Evolutionary conservation across 2,888 invertebrate genomes (phyloP).

Genomic region (Schizaphis graminum): DNA sequence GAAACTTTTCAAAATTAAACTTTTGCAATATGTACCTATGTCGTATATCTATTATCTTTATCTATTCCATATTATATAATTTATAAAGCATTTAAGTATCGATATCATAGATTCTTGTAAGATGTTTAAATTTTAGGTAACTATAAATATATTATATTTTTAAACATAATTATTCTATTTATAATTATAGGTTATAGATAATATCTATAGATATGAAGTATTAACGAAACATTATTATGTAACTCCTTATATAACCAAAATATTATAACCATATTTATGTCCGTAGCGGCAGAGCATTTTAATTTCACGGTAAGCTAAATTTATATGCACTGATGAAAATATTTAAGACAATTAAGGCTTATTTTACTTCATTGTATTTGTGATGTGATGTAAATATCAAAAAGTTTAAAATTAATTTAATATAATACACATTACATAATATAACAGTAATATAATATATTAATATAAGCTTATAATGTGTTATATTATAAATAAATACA

Average conservation of each 20-base stretch:
- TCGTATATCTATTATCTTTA: neutral
- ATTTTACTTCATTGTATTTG: neutral
- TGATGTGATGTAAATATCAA: neutral
- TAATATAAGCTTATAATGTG: neutral
- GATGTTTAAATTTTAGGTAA: neutral
- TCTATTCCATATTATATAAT: neutral
- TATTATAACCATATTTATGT: neutral
- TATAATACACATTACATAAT: too few relatives aligned
- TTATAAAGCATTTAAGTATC: neutral
- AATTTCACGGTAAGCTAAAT: conserved; percentile 13
- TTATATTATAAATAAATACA: neutral
- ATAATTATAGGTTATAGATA: neutral
- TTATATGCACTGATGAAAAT: neutral
- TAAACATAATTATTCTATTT: neutral
- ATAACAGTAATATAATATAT: neutral
- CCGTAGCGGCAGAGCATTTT: neutral
- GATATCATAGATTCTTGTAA: neutral
- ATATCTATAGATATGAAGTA: neutral
- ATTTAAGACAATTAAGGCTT: conserved; percentile 14
- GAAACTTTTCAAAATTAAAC: neutral
- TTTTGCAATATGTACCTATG: too few relatives aligned
- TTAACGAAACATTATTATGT: neutral
- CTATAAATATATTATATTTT: neutral
- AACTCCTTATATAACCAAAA: neutral
- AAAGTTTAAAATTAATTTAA: neutral